Conservation (phyloP, 2,797 vertebrate species). For the Tapirus indicus region DNA sequence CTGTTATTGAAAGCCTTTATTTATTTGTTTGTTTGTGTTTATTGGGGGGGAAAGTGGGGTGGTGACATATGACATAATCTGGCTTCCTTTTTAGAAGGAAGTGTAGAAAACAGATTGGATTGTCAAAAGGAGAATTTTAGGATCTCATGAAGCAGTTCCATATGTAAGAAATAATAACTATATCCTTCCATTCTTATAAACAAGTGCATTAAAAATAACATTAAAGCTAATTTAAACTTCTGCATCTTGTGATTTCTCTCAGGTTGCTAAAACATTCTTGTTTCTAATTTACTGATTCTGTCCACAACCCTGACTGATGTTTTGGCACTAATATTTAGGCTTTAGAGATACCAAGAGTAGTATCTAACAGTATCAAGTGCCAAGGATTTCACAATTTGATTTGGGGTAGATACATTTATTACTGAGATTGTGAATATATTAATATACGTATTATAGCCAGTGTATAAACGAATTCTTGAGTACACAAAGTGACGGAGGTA, state of each 20-base stretch:
- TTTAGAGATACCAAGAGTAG: background rate
- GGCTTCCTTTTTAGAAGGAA: background rate
- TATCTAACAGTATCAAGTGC: background rate
- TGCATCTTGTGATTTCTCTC: background rate
- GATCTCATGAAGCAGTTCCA: background rate
- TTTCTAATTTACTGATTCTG: background rate
- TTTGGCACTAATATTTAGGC: background rate
- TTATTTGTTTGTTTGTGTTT: background rate
- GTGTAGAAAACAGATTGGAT: background rate
- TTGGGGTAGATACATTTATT: background rate
- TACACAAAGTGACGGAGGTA: background rate
- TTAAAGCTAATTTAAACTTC: background rate
- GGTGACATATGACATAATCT: background rate
- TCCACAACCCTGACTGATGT: background rate
- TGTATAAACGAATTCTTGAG: background rate
- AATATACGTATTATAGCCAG: background rate
- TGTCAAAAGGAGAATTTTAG: background rate
- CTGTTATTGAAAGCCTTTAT: background rate
- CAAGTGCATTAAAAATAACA: slow-evolving; percentile 1
- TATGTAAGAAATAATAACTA: background rate
- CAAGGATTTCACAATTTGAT: background rate
- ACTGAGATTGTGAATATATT: background rate
- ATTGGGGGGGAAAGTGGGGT: background rate
- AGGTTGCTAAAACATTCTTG: background rate
- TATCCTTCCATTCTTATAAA: slow-evolving; percentile 11